phyloP scores from a whole-genome alignment of 2,888 invertebrate genomes.

The Allygus modestus region DNA sequence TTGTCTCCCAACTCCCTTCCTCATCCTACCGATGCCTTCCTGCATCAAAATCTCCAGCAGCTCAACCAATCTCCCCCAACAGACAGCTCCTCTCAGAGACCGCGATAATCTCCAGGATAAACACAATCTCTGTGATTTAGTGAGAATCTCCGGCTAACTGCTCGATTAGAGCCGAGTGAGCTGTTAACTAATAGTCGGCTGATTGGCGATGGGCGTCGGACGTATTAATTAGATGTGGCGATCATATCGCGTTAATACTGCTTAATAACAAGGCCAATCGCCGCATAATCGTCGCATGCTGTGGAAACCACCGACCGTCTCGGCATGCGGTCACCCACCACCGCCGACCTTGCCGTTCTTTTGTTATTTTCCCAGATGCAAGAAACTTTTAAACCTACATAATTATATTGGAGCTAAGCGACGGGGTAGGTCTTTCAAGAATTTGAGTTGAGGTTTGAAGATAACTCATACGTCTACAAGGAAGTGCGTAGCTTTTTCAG shows the following conservation, averaged over 20 bases:
- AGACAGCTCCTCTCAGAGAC: no score
- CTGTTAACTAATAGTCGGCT: slow-evolving; percentile 42
- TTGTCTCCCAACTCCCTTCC: no score
- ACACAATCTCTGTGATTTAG: slow-evolving; percentile 8
- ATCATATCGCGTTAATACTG: slow-evolving; percentile 27
- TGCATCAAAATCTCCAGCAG: no score
- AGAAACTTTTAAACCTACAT: not conserved
- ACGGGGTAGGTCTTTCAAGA: no score
- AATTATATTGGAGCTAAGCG: not conserved
- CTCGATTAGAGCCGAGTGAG: slow-evolving; percentile 24
- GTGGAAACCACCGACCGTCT: not conserved
- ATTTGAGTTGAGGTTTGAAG: no score
- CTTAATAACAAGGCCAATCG: slow-evolving; percentile 7
- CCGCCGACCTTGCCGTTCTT: not conserved
- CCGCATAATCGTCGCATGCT: not conserved
- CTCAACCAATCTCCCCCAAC: no score
- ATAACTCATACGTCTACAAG: no score
- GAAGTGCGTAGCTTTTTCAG: no score
- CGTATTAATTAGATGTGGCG: slow-evolving; percentile 35
- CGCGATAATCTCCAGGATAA: slow-evolving; percentile 29
- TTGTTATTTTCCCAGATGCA: not conserved
- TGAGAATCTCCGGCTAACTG: slow-evolving; percentile 12
- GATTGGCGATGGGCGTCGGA: slow-evolving; percentile 22
- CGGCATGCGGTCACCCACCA: not conserved
- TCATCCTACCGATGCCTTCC: no score